Base-by-base conservation (phyloP, 2,113 vertebrate genomes). In the Hippocampus barbouri region DNA sequence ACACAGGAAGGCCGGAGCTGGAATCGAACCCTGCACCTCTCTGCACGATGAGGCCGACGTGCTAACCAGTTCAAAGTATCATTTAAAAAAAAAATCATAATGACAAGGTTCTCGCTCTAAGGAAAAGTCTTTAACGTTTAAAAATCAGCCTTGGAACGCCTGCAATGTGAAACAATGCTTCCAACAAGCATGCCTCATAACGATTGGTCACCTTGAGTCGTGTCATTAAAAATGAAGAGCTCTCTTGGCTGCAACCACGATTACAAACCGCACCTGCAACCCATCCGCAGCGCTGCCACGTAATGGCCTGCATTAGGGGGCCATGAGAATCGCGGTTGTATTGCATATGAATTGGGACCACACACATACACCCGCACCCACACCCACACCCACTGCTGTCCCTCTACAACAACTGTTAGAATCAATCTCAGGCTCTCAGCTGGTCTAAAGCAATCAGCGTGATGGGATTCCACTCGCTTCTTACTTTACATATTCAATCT, bases 401-500 rank as follows among this genome's bases (percentile, higher is more conserved):
- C 64, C 69, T 63, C 80, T 73, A 65, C 49, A 70, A 74, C 75
- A 69, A 72, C 74, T 20, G 71, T 71, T 65, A 61, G 80, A 84
- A 85, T 79, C 80, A 79, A 81, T 83, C 81, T 78, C 76, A 20
- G 34, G 67, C 70, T 83, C 88, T 84, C 88, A 79, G 79, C 79
- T 80, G 80, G 81, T 89, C 84, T 74, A 11, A 81, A 79, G 81
- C 81, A 83, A 85, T 88, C 82, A 83, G 64, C 20, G 64, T 70
- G 71, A 85, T 73, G 79, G 86, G 84, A 86, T 73, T 84, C 80
- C 80, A 78, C 78, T 75, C 16, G 71, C 75, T 69, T 70, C 81
- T 78, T 72, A 62, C 76, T 87, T 84, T 83, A 81, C 84, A 87
- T 90, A 82, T 88, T 85, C 85, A 81, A 77, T 82, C 79, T 78